A percentile compares a stretch with the other conserved stretches of the same genome.
These are phyloP conservation scores for Eupithecia dodoneata DNA, from an alignment of 2,888 invertebrate genomes.

Conservation along the genomic window DNA sequence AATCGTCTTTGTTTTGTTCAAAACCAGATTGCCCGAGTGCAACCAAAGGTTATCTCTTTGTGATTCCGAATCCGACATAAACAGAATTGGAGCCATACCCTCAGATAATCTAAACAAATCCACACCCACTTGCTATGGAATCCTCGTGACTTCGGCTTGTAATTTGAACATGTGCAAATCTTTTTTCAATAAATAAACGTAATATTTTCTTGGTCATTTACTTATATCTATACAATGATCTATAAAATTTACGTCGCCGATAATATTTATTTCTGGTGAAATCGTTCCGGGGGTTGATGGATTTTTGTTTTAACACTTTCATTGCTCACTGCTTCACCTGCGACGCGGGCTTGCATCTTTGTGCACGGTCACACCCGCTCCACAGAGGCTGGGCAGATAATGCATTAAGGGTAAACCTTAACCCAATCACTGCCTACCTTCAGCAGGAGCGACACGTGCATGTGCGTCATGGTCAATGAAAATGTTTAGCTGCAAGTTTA, in stretches of 20 bases:
- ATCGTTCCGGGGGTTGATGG: neutral
- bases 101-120: conserved; percentile 12
- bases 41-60: conserved; percentile 15
- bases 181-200: neutral
- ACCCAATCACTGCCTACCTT: neutral
- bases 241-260: neutral
- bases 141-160: neutral
- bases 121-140: conserved; percentile 1
- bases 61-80: conserved; percentile 19
- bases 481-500: neutral
- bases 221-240: neutral
- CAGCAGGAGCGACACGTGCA: neutral
- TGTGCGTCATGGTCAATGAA: neutral
- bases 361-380: neutral
- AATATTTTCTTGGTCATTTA: neutral
- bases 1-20: neutral
- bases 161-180: neutral
- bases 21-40: conserved; percentile 7
- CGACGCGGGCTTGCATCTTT: neutral
- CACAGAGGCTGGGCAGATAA: neutral
- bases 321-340: neutral
- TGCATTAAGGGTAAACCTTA: neutral
- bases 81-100: conserved; percentile 18
- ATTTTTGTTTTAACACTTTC: neutral
- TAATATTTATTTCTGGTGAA: neutral